phyloP scores from a whole-genome alignment of 2,888 invertebrate genomes.

The Acleris laterana region DNA sequence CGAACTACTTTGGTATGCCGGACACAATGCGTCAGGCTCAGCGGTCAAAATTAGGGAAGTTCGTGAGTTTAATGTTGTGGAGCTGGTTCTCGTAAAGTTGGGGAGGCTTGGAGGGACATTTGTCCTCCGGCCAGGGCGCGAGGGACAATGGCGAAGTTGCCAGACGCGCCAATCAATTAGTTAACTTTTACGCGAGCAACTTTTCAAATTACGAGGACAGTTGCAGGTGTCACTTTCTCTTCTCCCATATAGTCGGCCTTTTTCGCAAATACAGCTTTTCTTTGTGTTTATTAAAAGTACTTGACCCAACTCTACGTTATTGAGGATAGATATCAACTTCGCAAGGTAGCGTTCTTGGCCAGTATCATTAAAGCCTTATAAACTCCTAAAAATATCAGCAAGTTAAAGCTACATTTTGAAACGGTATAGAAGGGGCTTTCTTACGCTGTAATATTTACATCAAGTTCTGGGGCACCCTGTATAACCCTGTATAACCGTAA shows the following conservation, averaged over 20 bases:
- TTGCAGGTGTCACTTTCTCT: conserved; percentile 45
- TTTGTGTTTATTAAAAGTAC: not conserved
- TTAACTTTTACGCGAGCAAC: conserved; percentile 58
- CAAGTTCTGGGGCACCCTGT: no score
- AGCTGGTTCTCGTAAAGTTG: conserved; percentile 18
- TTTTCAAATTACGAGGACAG: conserved; percentile 60
- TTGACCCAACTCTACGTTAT: not conserved
- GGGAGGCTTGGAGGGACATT: conserved; percentile 23
- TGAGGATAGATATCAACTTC: no score
- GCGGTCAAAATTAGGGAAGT: conserved; percentile 21
- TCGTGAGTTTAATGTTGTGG: conserved; percentile 26
- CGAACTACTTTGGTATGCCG: not conserved
- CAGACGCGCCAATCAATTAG: conserved; percentile 57
- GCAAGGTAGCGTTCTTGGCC: no score
- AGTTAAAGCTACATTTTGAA: no score
- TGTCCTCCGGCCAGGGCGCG: conserved; percentile 1
- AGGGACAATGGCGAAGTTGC: conserved; percentile 42
- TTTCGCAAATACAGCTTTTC: not conserved
- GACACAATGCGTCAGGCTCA: not conserved
- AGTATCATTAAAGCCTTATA: no score
- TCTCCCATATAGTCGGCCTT: not conserved
- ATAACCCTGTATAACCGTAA: no score
- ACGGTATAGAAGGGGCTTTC: no score
- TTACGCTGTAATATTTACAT: no score
- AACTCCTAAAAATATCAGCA: no score